Percentiles rank a stretch among this genome's conserved stretches.
Conservation (phyloP, 2,113 vertebrate species). For the Carassius auratus region DNA sequence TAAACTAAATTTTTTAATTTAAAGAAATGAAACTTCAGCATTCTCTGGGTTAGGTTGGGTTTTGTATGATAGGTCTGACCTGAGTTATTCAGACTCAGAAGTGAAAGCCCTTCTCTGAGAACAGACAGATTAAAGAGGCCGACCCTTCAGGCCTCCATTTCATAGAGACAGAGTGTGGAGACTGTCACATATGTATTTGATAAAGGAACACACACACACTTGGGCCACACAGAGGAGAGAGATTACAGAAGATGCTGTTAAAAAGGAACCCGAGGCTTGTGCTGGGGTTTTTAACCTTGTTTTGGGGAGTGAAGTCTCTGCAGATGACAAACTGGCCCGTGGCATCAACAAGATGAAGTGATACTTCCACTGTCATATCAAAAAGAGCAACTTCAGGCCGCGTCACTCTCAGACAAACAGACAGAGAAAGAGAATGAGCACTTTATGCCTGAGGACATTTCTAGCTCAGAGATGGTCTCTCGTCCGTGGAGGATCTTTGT, state of each 20-base stretch:
- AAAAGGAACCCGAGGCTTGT: slow-evolving; percentile 59
- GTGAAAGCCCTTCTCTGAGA: slow-evolving; percentile 10
- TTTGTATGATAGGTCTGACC: slow-evolving; percentile 41
- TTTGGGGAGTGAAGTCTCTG: slow-evolving; percentile 60
- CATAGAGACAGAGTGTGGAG: slow-evolving; percentile 35
- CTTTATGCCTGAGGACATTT: slow-evolving; percentile 25
- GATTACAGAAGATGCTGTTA: slow-evolving; percentile 69
- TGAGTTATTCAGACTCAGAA: not conserved
- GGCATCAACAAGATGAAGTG: slow-evolving; percentile 72
- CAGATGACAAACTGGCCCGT: slow-evolving; percentile 63
- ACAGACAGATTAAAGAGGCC: slow-evolving; percentile 38
- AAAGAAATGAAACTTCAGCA: not conserved
- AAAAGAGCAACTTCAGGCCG: slow-evolving; percentile 63
- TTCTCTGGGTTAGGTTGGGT: slow-evolving; percentile 45
- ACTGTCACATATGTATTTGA: slow-evolving; percentile 51
- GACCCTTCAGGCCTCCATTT: slow-evolving; percentile 46
- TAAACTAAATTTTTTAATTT: not conserved
- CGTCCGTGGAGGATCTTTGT: slow-evolving; percentile 10
- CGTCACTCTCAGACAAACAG: slow-evolving; percentile 43
- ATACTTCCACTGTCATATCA: slow-evolving; percentile 63
- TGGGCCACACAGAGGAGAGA: slow-evolving; percentile 51
- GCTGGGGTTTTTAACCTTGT: slow-evolving; percentile 72
- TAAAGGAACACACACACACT: slow-evolving; percentile 24
- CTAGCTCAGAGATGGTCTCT: slow-evolving; percentile 22
- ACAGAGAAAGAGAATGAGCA: slow-evolving; percentile 21